Evolutionary conservation across 2,888 invertebrate species (phyloP).

Genomic region (Hedya salicella): DNA sequence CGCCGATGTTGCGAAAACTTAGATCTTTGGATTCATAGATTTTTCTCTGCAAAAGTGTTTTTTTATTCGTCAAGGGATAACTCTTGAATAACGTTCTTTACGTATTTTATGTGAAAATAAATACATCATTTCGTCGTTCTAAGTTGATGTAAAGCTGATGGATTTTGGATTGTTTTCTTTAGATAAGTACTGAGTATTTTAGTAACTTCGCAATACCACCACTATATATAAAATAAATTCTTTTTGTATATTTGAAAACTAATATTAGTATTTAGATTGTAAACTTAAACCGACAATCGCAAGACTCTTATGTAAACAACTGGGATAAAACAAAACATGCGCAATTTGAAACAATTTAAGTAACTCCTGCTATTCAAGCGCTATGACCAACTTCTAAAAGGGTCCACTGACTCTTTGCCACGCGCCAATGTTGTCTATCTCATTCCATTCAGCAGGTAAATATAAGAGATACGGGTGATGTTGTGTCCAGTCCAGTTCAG

Average conservation of each 20-base stretch:
- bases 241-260: neutral
- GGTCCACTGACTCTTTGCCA: too few species aligned
- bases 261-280: neutral
- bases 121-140: constrained; percentile 4
- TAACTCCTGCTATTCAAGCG: too few species aligned
- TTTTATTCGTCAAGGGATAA: constrained; percentile 10
- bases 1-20: constrained; percentile 12
- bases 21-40: constrained; percentile 1
- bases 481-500: too few species aligned
- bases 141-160: neutral
- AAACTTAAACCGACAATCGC: neutral
- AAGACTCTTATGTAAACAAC: neutral
- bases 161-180: constrained; percentile 4
- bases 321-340: neutral
- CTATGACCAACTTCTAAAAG: too few species aligned
- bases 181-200: constrained; percentile 3
- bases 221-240: neutral
- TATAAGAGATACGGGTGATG: too few species aligned
- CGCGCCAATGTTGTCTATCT: too few species aligned
- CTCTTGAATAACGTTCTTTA: neutral
- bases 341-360: neutral
- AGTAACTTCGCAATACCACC: neutral
- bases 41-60: constrained; percentile 1
- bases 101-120: constrained; percentile 1
- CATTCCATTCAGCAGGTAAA: too few species aligned